phyloP scores from a whole-genome alignment of 2,888 invertebrate genomes.

The Ormia ochracea region DNA sequence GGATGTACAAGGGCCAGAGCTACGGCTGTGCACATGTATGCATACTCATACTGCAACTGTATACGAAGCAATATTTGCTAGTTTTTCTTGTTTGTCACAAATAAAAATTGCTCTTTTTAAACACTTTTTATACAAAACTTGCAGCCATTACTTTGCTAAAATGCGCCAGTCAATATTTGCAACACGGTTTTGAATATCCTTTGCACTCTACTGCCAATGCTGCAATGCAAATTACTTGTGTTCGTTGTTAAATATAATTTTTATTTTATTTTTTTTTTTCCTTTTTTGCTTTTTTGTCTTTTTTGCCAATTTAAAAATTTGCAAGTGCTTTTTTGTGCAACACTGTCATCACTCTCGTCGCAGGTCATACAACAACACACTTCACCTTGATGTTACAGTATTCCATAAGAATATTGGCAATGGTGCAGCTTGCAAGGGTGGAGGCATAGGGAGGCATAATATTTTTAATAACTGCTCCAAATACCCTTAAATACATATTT shows the following conservation, averaged over 20 bases:
- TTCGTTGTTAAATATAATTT: slow-evolving; percentile 8
- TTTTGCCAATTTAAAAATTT: slow-evolving; percentile 43
- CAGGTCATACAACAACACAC: slow-evolving; percentile 1
- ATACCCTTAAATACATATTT: too few species aligned
- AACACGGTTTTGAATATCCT: neutral
- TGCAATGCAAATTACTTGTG: neutral
- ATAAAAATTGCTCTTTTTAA: neutral
- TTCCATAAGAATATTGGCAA: neutral
- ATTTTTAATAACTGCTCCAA: neutral
- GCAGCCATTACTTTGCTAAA: slow-evolving; percentile 22
- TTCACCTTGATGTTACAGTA: slow-evolving; percentile 45
- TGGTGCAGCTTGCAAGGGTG: neutral
- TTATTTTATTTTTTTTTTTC: too few species aligned
- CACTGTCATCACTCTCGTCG: slow-evolving; percentile 11
- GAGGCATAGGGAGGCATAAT: neutral
- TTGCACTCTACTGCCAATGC: slow-evolving; percentile 4
- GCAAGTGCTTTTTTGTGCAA: slow-evolving; percentile 22
- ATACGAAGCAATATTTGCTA: slow-evolving; percentile 10
- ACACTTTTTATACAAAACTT: neutral
- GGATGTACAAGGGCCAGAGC: too few species aligned
- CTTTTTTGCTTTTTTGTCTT: neutral
- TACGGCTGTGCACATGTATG: too few species aligned
- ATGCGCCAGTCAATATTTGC: slow-evolving; percentile 16
- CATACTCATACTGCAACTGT: neutral
- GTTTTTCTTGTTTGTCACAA: slow-evolving; percentile 9